phyloP scores from a whole-genome alignment of 2,797 vertebrate species.

The Liparis tanakae region DNA sequence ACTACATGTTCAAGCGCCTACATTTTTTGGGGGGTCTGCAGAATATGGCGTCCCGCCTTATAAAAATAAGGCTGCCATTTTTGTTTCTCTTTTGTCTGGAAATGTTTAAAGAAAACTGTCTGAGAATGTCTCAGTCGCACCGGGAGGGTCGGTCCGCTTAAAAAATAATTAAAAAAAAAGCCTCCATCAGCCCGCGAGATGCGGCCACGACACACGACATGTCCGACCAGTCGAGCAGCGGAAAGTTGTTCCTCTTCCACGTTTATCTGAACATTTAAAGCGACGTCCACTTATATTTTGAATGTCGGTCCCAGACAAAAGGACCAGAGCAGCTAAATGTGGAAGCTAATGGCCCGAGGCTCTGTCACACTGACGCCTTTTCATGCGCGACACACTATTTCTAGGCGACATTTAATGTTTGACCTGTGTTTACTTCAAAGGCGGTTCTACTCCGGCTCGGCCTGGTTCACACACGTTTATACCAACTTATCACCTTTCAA shows the following conservation, averaged over 20 bases:
- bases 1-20: slow-evolving; percentile 58
- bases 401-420: slow-evolving; percentile 16
- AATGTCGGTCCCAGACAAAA: slow-evolving; percentile 57
- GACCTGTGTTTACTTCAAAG: slow-evolving; percentile 14
- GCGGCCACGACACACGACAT: slow-evolving; percentile 33
- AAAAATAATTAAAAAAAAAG: background rate
- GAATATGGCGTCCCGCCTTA: slow-evolving; percentile 97
- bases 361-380: background rate
- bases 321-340: slow-evolving; percentile 27
- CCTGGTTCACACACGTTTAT: background rate
- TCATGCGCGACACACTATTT: background rate
- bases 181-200: slow-evolving; percentile 11
- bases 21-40: slow-evolving; percentile 86
- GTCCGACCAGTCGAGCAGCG: slow-evolving; percentile 63
- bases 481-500: background rate
- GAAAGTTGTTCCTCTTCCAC: slow-evolving; percentile 52
- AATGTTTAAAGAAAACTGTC: slow-evolving; percentile 94
- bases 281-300: slow-evolving; percentile 56
- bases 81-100: slow-evolving; percentile 98
- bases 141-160: slow-evolving; percentile 54
- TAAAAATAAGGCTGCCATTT: slow-evolving; percentile 99
- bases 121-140: slow-evolving; percentile 85
- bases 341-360: slow-evolving; percentile 3
- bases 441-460: background rate
- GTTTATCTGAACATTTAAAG: slow-evolving; percentile 48